These are phyloP conservation scores for Oreocharis arfaki DNA, from an alignment of 2,113 vertebrate species.

Conservation along the genomic window DNA sequence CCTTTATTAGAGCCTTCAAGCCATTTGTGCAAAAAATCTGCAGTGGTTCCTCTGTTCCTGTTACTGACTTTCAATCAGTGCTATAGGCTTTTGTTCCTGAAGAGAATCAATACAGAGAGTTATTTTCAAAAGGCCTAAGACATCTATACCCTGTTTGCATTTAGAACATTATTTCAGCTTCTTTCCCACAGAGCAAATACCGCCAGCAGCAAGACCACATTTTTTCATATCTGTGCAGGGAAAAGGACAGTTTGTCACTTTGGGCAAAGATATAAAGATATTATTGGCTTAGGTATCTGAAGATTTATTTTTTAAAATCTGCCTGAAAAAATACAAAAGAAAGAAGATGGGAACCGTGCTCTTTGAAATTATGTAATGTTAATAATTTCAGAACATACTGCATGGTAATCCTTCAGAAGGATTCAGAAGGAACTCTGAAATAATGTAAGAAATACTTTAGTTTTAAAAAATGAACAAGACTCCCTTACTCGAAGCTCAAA, in stretches of 20 bases:
- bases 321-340: neutral
- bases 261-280: slow-evolving; percentile 33
- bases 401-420: neutral
- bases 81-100: neutral
- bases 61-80: neutral
- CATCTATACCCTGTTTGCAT: slow-evolving; percentile 44
- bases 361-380: neutral
- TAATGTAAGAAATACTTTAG: neutral
- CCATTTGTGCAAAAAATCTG: neutral
- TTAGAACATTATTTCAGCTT: slow-evolving; percentile 53
- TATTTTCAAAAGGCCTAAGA: slow-evolving; percentile 49
- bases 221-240: slow-evolving; percentile 20
- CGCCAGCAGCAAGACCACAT: slow-evolving; percentile 31
- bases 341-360: neutral
- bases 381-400: neutral
- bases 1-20: neutral
- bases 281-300: neutral
- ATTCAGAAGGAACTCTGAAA: neutral
- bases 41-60: neutral
- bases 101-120: slow-evolving; percentile 42
- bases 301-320: neutral
- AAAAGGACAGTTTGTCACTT: slow-evolving; percentile 15
- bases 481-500: neutral
- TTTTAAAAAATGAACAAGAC: neutral
- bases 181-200: slow-evolving; percentile 52